Evolutionary conservation across 2,797 vertebrate species (phyloP).

Genomic region (Holocentrus rufus): DNA sequence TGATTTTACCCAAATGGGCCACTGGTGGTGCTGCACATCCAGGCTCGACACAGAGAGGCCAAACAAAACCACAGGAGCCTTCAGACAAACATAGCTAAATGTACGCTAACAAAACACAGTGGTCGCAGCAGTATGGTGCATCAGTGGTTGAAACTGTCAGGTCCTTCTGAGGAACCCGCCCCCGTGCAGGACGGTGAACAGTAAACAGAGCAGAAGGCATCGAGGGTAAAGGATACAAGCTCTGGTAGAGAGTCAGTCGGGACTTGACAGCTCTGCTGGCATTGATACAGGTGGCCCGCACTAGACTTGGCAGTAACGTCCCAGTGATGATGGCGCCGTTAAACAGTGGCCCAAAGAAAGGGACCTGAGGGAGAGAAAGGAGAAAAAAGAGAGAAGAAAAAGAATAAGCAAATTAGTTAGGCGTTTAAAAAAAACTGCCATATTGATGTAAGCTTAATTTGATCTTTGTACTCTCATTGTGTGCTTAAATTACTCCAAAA

Average conservation of each 20-base stretch:
- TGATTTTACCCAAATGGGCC: constrained; percentile 61
- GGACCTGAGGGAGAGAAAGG: constrained; percentile 86
- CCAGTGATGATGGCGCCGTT: constrained; percentile 94
- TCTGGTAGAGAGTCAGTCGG: constrained; percentile 97
- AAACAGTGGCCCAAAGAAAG: constrained; percentile 96
- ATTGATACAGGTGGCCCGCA: constrained; percentile 96
- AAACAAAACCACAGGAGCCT: neutral
- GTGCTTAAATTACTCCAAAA: neutral
- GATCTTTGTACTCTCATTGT: neutral
- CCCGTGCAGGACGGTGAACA: constrained; percentile 9
- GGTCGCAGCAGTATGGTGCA: constrained; percentile 20
- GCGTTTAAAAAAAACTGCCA: constrained; percentile 6
- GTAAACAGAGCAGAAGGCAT: constrained; percentile 50
- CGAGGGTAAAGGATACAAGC: constrained; percentile 94
- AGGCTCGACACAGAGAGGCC: constrained; percentile 19
- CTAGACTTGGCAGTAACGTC: constrained; percentile 92
- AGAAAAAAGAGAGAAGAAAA: neutral
- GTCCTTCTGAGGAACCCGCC: constrained; percentile 10
- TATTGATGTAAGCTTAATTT: constrained; percentile 16
- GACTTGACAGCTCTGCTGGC: constrained; percentile 99
- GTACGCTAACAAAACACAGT: constrained; percentile 3
- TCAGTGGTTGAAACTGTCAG: neutral
- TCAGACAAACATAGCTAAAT: constrained; percentile 2
- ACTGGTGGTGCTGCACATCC: constrained; percentile 42
- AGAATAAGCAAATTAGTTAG: neutral